Evolutionary conservation across 1,140 invertebrate species (phyloP).

Genomic region (Plodia interpunctella): DNA sequence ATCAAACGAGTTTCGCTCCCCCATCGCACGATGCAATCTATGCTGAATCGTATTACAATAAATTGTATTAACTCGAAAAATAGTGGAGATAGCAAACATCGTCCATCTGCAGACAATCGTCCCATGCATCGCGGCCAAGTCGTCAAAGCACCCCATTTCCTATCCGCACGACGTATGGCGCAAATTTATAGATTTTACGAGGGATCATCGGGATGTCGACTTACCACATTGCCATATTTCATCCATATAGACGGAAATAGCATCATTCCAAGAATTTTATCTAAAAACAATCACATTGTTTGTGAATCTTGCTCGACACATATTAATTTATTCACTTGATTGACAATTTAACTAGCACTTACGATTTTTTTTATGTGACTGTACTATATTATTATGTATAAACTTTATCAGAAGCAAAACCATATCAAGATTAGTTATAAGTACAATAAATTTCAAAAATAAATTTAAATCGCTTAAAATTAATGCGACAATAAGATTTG

Average conservation of each 20-base stretch:
- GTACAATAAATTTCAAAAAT: too few relatives aligned
- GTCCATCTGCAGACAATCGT: conserved; percentile 74
- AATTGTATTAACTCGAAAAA: conserved; percentile 77
- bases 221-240: conserved; percentile 67
- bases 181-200: conserved; percentile 74
- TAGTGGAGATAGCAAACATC: conserved; percentile 74
- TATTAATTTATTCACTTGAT: too few relatives aligned
- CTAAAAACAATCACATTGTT: conserved; percentile 40
- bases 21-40: conserved; percentile 73
- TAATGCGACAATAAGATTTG: neutral
- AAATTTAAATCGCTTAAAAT: too few relatives aligned
- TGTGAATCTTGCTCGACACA: conserved; percentile 18
- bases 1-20: conserved; percentile 75
- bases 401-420: too few relatives aligned
- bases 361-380: too few relatives aligned
- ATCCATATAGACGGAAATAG: conserved; percentile 68
- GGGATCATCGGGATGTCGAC: conserved; percentile 67
- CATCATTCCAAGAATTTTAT: conserved; percentile 57
- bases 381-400: too few relatives aligned
- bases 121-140: conserved; percentile 38
- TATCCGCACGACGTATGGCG: conserved; percentile 41
- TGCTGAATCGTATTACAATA: conserved; percentile 77
- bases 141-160: conserved; percentile 52
- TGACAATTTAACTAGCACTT: too few relatives aligned
- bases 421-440: too few relatives aligned